Evolutionary conservation across 1,140 invertebrate genomes (phyloP), one percentile per base, ranked within the genome.

Genomic region (Nylanderia fulva): DNA sequence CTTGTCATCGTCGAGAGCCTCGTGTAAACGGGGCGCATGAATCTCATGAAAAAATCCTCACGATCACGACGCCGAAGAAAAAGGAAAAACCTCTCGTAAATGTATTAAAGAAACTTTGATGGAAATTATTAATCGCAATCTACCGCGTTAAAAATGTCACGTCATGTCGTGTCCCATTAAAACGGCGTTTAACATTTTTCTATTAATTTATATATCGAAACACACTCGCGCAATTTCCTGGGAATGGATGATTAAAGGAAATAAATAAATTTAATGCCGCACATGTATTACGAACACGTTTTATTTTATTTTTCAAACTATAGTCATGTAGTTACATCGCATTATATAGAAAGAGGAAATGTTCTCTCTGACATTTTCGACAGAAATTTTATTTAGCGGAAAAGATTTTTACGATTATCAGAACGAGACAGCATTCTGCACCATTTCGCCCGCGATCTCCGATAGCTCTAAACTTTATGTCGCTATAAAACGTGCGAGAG

Each of bases 1-100:
- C 60, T 68, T 85, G 86, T 88, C 87, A 87, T 88, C 87, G n/a
- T n/a, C n/a, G n/a, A 80, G 33, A 80, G 60, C 52, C 87, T 85
- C 82, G 82, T 74, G 87, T 88, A 88, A 88, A 88, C 84, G 69
- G 66, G 66, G 87, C 87, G 72, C 58, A 75, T 80, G 68, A 83
- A 64, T 71, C 82, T 80, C 33, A 68, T 88, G n/a, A n/a, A 88
- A 88, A 88, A 87, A 85, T 74, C 80, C 82, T 42, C 71, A 42
- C 9, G 52, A 13, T 33, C 54, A 42, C 60, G 66, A 42, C 60
- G 66, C n/a, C 4, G 8, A 39, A 69, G 24, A 39, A 58, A 58
- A 39, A 18, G 21, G 9, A 27, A 0, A 42, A n/a, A 1, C 29
- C n/a, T n/a, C n/a, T n/a, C 18, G 54, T 77, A 36, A 72, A 54